phyloP scores from a whole-genome alignment of 64 coral and sea anemone species.

The Astreopora myriophthalma region DNA sequence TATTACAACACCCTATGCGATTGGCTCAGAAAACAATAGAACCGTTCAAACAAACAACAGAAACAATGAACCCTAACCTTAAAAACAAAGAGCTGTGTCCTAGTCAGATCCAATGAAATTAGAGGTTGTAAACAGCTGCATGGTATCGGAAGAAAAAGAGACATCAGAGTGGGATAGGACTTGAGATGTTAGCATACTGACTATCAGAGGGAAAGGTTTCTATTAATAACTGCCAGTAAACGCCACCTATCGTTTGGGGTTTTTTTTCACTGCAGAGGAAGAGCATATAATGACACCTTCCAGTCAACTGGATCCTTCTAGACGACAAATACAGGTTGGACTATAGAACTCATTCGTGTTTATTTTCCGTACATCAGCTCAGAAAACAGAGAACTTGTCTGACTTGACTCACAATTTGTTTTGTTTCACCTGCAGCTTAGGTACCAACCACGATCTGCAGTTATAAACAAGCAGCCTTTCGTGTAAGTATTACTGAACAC shows the following conservation, averaged over 20 bases:
- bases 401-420: neutral
- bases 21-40: too few relatives aligned
- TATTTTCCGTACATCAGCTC: neutral
- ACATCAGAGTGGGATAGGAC: too few relatives aligned
- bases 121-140: too few relatives aligned
- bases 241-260: neutral
- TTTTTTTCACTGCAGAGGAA: neutral
- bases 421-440: slow-evolving; percentile 19
- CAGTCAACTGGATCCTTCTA: slow-evolving; percentile 61
- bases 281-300: slow-evolving; percentile 11
- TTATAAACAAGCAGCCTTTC: slow-evolving; percentile 39
- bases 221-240: too few relatives aligned
- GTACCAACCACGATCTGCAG: slow-evolving; percentile 55
- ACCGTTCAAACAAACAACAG: too few relatives aligned
- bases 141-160: too few relatives aligned
- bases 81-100: too few relatives aligned
- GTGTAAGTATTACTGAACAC: slow-evolving; percentile 46
- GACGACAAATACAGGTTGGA: slow-evolving; percentile 60
- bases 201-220: neutral
- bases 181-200: too few relatives aligned
- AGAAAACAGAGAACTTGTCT: neutral
- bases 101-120: too few relatives aligned
- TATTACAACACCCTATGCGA: too few relatives aligned
- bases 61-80: too few relatives aligned
- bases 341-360: neutral